These are phyloP conservation scores for Leptopilina syphax DNA, from an alignment of 2,888 invertebrate genomes.

Conservation along the genomic window DNA sequence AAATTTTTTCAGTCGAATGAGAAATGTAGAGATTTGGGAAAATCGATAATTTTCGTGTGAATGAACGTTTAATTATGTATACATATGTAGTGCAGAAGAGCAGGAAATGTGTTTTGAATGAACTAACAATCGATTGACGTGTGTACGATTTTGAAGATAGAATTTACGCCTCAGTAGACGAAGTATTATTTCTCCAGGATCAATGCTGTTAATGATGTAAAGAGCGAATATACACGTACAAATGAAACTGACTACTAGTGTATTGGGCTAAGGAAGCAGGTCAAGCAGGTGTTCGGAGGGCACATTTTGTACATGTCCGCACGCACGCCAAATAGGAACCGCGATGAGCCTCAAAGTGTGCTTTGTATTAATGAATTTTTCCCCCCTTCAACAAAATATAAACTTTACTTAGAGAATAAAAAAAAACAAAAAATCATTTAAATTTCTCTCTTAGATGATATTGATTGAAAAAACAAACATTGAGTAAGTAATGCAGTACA, in stretches of 20 bases:
- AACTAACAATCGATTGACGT: constrained; percentile 25
- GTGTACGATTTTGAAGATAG: constrained; percentile 19
- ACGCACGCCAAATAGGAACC: constrained; percentile 44
- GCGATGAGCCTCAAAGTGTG: constrained; percentile 22
- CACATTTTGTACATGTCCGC: constrained; percentile 41
- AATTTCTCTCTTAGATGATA: neutral
- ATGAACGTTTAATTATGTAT: constrained; percentile 1
- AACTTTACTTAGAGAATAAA: neutral
- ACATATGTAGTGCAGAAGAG: neutral
- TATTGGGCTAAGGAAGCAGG: constrained; percentile 51
- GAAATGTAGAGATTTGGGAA: neutral
- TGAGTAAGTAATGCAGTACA: too few species aligned
- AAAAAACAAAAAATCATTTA: neutral
- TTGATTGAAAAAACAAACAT: too few species aligned
- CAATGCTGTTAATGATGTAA: constrained; percentile 48
- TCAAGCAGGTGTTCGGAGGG: constrained; percentile 57
- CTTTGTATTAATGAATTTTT: constrained; percentile 23
- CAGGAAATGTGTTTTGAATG: constrained; percentile 27
- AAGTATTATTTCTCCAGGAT: constrained; percentile 45
- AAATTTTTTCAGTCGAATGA: too few species aligned
- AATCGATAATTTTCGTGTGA: neutral
- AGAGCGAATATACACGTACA: neutral
- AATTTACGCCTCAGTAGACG: constrained; percentile 6
- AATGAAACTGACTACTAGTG: neutral
- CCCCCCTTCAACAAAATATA: neutral